A percentile compares a stretch with the other conserved stretches of the same genome.
Conservation (phyloP, 2,113 vertebrate species). For the Cyphomyrus discorhynchus region DNA sequence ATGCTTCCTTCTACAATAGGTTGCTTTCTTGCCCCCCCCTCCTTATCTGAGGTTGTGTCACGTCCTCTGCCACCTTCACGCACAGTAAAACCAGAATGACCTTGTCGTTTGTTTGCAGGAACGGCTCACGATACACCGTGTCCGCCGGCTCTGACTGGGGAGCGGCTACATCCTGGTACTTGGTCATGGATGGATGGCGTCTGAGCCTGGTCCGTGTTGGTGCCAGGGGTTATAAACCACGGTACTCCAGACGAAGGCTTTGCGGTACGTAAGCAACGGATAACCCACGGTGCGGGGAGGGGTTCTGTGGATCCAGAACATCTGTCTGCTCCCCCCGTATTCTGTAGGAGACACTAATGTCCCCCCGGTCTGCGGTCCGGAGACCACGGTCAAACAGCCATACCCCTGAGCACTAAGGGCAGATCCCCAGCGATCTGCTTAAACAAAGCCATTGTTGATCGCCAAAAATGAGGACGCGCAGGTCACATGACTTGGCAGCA, state of each 20-base stretch:
- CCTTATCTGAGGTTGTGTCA: neutral
- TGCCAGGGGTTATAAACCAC: neutral
- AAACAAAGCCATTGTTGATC: neutral
- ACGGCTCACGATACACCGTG: neutral
- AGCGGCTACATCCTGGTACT: neutral
- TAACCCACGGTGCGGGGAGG: neutral
- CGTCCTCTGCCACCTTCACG: neutral
- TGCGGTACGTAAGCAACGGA: neutral
- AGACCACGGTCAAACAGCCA: neutral
- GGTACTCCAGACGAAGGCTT: neutral
- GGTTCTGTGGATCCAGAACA: neutral
- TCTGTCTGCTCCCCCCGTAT: neutral
- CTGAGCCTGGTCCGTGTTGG: neutral
- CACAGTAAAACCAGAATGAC: neutral
- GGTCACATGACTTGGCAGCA: neutral
- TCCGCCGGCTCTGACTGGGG: neutral
- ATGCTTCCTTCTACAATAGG: neutral
- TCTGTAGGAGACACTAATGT: neutral
- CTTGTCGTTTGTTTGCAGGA: neutral
- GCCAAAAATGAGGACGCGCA: neutral
- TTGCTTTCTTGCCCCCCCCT: neutral
- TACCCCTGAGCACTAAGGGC: neutral
- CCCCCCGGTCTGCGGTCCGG: neutral
- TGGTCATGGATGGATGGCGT: neutral
- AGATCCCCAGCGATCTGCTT: neutral